phyloP scores from a whole-genome alignment of 2,113 vertebrate species.

The Oreamnos americanus region DNA sequence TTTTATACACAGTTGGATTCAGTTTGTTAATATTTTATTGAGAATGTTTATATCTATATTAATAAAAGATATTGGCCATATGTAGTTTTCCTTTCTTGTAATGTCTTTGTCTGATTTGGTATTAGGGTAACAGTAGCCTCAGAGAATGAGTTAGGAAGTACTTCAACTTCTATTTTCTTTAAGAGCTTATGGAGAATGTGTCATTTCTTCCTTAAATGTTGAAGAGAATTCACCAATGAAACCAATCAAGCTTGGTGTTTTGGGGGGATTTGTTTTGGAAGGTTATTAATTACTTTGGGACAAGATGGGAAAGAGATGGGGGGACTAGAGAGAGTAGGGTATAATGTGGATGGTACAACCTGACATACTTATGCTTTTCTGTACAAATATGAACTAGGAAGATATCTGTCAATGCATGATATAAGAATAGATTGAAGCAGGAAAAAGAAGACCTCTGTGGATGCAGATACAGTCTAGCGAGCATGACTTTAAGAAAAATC shows the following conservation, averaged over 20 bases:
- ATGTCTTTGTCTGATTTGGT: neutral
- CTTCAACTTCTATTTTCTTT: neutral
- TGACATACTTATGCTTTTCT: neutral
- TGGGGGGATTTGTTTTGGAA: neutral
- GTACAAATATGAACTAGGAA: neutral
- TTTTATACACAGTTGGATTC: neutral
- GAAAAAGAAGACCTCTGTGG: neutral
- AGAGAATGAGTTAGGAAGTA: neutral
- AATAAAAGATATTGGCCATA: neutral
- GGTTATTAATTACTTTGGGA: neutral
- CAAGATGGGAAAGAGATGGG: neutral
- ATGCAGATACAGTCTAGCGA: neutral
- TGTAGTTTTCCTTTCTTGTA: neutral
- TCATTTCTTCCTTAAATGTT: constrained; percentile 5
- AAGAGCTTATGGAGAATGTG: neutral
- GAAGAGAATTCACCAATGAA: constrained; percentile 6
- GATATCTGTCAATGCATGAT: neutral
- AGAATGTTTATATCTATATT: neutral
- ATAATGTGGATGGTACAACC: neutral
- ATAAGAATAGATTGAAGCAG: neutral
- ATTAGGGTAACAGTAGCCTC: neutral
- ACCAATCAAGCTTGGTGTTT: neutral
- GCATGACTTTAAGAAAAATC: neutral
- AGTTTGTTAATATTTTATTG: neutral
- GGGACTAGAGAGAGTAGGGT: neutral